Base-by-base conservation (phyloP, 2,888 invertebrate species). In the Cosmopolites sordidus region DNA sequence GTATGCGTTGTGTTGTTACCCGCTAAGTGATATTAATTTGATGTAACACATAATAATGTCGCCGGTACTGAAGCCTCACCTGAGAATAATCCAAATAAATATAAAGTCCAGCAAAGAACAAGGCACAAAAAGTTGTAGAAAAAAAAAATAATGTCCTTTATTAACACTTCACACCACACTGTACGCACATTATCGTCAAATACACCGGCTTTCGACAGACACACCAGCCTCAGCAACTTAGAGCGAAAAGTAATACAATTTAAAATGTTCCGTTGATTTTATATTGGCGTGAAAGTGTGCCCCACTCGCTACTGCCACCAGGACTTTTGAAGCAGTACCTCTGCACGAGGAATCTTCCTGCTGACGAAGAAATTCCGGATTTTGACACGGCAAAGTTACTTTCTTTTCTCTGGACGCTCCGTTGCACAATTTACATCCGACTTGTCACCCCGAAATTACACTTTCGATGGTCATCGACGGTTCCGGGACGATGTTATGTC, bases 271-370 rank as follows among this genome's bases (percentile, higher is more conserved):
- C 68, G 69, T 71, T 71, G 71, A 70, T 74, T 73, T 72, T 73
- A 73, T 73, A 73, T 70, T 66, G 70, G 69, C 70, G 74, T 73
- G 74, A 74, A 74, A 74, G 74, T 74, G 71, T 62, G 66, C 69
- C 70, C 73, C 72, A 68, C 73, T 70, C 70, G 69, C 62, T 62
- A 46, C 56, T 57, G 59, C 59, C 48, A 58, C 33, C 58, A 61
- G 62, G 63, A 63, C 66, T 67, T 68, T 66, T 67, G 64, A 68
- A 67, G 66, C 67, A 65, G n/a, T n/a, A n/a, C n/a, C n/a, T n/a
- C n/a, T n/a, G n/a, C n/a, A 33, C 33, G n/a, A 22, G 22, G 22
- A 22, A 33, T 33, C 33, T 9, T 33, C 33, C n/a, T 33, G 33
- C n/a, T 11, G 62, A 59, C 60, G 56, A 61, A 61, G 61, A 62